phyloP scores from a whole-genome alignment of 53 echinoderm and acorn worm genomes.

The Crossaster papposus region DNA sequence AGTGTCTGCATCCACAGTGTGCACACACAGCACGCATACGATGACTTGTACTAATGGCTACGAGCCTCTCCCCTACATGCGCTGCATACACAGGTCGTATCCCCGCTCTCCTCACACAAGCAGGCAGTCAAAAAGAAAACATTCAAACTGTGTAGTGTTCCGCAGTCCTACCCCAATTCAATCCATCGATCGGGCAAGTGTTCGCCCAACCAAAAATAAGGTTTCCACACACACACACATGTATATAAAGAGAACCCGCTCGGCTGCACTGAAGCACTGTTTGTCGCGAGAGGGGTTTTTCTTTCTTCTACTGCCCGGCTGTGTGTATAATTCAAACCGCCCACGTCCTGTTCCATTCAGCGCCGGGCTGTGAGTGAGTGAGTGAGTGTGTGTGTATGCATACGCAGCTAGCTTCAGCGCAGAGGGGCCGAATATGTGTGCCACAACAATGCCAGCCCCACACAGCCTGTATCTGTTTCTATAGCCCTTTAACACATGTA shows the following conservation, averaged over 20 bases:
- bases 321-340: background rate
- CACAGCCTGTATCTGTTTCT: slow-evolving; percentile 46
- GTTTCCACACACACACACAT: no score
- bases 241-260: no score
- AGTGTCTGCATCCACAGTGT: no score
- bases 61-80: background rate
- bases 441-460: slow-evolving; percentile 1
- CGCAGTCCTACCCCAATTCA: background rate
- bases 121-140: background rate
- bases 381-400: background rate
- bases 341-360: background rate
- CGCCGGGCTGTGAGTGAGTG: background rate
- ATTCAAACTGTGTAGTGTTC: background rate
- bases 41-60: background rate
- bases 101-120: background rate
- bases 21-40: background rate
- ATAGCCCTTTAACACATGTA: slow-evolving; percentile 26
- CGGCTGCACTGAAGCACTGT: background rate
- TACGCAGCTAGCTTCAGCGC: background rate
- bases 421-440: background rate
- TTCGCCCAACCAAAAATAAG: background rate
- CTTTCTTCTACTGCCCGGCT: background rate
- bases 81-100: background rate
- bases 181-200: background rate
- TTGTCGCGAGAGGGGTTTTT: background rate